Percentiles rank a stretch among this genome's conserved stretches.
phyloP scores from a whole-genome alignment of 2,888 invertebrate genomes.

The Heterodera filipjevi region DNA sequence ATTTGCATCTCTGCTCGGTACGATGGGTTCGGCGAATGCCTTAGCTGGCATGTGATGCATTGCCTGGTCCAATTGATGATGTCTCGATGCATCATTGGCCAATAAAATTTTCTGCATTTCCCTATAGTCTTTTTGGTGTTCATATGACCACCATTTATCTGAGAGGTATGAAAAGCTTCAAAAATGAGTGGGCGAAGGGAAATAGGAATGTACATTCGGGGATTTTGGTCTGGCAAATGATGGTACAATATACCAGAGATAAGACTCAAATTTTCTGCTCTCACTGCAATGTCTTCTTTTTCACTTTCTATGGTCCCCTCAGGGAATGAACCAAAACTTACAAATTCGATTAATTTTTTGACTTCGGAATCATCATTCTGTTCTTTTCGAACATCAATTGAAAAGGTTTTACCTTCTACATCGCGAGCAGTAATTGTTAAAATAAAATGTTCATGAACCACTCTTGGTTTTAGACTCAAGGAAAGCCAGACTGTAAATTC shows the following conservation, averaged over 20 bases:
- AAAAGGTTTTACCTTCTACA: background rate
- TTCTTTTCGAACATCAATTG: conserved; percentile 14
- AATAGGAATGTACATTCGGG: conserved; percentile 8
- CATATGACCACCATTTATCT: conserved; percentile 43
- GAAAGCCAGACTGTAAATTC: conserved; percentile 10
- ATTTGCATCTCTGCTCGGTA: background rate
- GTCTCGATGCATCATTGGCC: conserved; percentile 33
- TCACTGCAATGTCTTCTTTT: background rate
- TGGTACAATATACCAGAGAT: background rate
- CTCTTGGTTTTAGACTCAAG: background rate
- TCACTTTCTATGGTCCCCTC: conserved; percentile 11
- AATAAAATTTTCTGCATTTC: conserved; percentile 32
- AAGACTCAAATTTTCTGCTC: conserved; percentile 6
- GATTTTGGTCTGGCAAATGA: background rate
- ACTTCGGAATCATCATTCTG: conserved; percentile 16
- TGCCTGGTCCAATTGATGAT: background rate
- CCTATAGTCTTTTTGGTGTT: conserved; percentile 28
- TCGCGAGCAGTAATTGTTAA: background rate
- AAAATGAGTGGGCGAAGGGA: conserved; percentile 18
- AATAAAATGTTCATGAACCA: background rate
- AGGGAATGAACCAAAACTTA: background rate
- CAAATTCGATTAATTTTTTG: conserved; percentile 17
- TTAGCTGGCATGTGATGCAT: conserved; percentile 37
- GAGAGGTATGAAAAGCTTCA: conserved; percentile 35
- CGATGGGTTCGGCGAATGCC: conserved; percentile 9